Base-by-base conservation (phyloP, 2,888 invertebrate genomes). In the Cabera pusaria region DNA sequence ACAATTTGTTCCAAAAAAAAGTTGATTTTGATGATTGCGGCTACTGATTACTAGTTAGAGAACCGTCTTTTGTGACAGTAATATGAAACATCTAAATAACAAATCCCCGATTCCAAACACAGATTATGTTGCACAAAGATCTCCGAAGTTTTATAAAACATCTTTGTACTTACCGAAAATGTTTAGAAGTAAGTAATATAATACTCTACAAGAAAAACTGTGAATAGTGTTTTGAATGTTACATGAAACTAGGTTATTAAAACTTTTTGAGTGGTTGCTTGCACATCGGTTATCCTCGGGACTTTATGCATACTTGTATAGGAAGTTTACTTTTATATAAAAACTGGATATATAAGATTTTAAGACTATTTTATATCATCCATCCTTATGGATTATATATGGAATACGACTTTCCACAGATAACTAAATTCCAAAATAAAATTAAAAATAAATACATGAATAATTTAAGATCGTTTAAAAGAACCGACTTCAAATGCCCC, bases 51-150 rank as follows among this genome's bases (percentile, higher is more conserved):
- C 53, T 41, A 45, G 23, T 44, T 52, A 44, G 6, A 32, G 46
- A 54, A 57, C 56, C 52, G 53, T 32, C 41, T 18, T 24, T 38
- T 16, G 29, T 44, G 34, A 42, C 47, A 47, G 55, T 46, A 52
- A 55, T 24, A 44, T 44, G 53, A 56, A 46, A 55, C 43, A 45
- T 50, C 55, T 57, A 52, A 41, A 59, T 69, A 68, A 62, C 67
- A 47, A 59, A 58, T 55, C 52, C 37, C 37, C 21, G 60, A 65
- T 68, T 34, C 34, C 50, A 56, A 52, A 63, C 53, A 59, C 35
- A 61, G 63, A 72, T 75, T 63, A 18, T 14, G 44, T 74, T 69
- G 55, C 73, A 67, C 66, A 70, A 72, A 64, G 64, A 27, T 31
- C 10, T 38, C 61, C 62, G 64, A 34, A 39, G 14, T 31, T 24